Conservation (phyloP, 2,888 invertebrate species). For the Eupithecia dodoneata region DNA sequence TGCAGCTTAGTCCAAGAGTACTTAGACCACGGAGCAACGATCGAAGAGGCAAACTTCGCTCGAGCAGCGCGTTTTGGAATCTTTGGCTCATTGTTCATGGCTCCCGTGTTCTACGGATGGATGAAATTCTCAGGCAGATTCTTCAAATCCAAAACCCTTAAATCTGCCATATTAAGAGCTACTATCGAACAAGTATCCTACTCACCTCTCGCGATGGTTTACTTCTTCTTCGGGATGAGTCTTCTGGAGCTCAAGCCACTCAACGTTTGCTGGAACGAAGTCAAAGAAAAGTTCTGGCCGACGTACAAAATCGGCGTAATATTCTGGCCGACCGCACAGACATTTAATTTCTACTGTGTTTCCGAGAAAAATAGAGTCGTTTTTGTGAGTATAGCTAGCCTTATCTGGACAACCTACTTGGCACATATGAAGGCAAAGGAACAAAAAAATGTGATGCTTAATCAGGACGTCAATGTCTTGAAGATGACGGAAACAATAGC, state of each 20-base stretch:
- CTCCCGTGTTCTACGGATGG: slow-evolving; percentile 91
- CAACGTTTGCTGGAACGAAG: slow-evolving; percentile 85
- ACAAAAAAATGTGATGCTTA: slow-evolving; percentile 53
- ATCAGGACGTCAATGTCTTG: background rate
- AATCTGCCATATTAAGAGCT: slow-evolving; percentile 68
- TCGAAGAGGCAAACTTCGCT: slow-evolving; percentile 77
- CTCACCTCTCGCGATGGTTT: slow-evolving; percentile 88
- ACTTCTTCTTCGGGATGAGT: slow-evolving; percentile 91
- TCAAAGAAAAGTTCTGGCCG: slow-evolving; percentile 88
- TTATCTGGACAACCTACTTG: slow-evolving; percentile 90
- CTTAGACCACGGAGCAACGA: slow-evolving; percentile 59
- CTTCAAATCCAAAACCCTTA: slow-evolving; percentile 59
- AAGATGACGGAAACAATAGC: background rate
- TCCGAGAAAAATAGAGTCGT: slow-evolving; percentile 89
- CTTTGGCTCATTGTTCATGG: slow-evolving; percentile 89
- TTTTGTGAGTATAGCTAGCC: slow-evolving; percentile 88
- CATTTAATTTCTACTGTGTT: slow-evolving; percentile 88
- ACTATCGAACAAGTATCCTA: slow-evolving; percentile 88
- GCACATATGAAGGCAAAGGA: slow-evolving; percentile 87
- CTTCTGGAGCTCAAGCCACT: slow-evolving; percentile 87
- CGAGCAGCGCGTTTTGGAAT: slow-evolving; percentile 88
- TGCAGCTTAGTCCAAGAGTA: slow-evolving; percentile 88
- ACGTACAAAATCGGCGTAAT: slow-evolving; percentile 88
- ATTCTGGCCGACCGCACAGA: slow-evolving; percentile 89
- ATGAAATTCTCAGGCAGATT: slow-evolving; percentile 79